Evolutionary conservation across 2,113 vertebrate genomes (phyloP).

Genomic region (Rhea pennata): DNA sequence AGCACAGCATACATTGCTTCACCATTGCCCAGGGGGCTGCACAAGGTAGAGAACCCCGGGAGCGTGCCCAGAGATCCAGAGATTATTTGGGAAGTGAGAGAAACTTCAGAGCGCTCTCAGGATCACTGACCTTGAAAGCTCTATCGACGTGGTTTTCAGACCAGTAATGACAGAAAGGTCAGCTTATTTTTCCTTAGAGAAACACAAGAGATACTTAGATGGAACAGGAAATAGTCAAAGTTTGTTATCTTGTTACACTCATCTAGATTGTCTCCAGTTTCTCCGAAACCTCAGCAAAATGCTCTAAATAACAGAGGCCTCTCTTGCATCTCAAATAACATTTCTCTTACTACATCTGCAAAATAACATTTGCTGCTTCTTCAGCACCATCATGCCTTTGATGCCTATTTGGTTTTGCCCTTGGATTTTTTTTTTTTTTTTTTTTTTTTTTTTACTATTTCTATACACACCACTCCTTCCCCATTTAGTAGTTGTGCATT

Average conservation of each 20-base stretch:
- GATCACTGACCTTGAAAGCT: background rate
- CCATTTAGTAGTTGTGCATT: background rate
- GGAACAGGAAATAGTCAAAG: background rate
- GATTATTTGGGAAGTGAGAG: background rate
- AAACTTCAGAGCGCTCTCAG: background rate
- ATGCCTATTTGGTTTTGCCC: background rate
- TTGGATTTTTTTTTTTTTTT: background rate
- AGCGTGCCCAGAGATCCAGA: background rate
- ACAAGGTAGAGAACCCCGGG: background rate
- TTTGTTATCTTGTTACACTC: background rate
- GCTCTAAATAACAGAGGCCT: background rate
- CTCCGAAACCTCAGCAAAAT: background rate
- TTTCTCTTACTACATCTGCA: background rate
- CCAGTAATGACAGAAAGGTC: rapidly evolving
- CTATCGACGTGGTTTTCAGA: background rate
- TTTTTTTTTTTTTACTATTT: too few species aligned
- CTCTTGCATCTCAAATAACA: background rate
- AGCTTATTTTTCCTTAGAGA: background rate
- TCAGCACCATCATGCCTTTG: background rate
- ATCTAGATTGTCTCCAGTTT: background rate
- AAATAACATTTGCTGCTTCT: background rate
- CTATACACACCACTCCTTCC: background rate
- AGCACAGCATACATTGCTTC: background rate
- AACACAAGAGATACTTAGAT: background rate
- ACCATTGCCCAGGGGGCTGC: background rate